These are phyloP conservation scores for Strigamia maritima DNA, from an alignment of 2,888 invertebrate species.

Conservation along the genomic window DNA sequence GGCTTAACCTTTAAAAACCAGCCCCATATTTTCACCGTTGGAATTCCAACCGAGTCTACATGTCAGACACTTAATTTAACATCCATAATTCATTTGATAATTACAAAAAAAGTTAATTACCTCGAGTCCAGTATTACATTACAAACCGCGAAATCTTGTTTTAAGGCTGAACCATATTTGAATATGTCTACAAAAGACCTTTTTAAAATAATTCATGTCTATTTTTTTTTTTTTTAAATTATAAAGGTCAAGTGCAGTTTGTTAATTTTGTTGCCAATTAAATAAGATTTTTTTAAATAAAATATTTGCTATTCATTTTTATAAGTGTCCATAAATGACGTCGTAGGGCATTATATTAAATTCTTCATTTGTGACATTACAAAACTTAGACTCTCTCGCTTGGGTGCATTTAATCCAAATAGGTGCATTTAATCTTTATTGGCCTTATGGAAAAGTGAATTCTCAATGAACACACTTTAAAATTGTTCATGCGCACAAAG, in stretches of 20 bases:
- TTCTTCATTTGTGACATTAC: no score
- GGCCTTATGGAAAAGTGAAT: no score
- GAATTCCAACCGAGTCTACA: background rate
- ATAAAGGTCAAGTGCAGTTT: background rate
- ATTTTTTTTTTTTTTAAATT: background rate
- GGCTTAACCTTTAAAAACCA: background rate
- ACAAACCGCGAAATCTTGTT: background rate
- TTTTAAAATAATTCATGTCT: background rate
- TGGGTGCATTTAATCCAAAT: no score
- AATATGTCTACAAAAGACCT: background rate
- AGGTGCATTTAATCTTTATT: no score
- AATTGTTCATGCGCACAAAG: no score
- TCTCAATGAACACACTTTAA: no score
- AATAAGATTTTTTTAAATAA: background rate
- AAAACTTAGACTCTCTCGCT: no score
- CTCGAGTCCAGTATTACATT: background rate
- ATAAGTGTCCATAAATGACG: no score
- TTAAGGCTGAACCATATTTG: background rate
- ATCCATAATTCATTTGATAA: background rate
- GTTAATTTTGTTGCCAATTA: background rate
- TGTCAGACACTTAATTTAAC: background rate
- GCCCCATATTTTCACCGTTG: background rate
- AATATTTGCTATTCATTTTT: background rate
- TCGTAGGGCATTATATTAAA: no score
- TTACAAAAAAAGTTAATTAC: background rate